These are phyloP conservation scores for Micrasema longulum DNA, from an alignment of 1,140 invertebrate genomes.

Conservation along the genomic window DNA sequence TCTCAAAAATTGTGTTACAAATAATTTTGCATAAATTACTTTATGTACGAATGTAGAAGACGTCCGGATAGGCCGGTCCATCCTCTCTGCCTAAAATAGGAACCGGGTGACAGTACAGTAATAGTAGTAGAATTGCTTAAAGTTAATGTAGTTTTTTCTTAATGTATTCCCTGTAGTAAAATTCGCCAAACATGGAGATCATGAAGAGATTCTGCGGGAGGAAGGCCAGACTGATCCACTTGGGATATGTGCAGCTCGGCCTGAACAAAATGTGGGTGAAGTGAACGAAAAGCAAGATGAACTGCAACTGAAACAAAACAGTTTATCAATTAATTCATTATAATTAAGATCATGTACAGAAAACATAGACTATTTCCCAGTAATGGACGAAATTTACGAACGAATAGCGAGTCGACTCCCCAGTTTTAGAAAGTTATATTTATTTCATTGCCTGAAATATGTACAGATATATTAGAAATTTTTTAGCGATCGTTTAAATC, in stretches of 20 bases:
- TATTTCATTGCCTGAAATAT: too few species aligned
- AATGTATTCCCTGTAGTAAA: slow-evolving; percentile 83
- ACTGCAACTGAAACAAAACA: slow-evolving; percentile 74
- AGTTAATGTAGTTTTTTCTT: slow-evolving; percentile 62
- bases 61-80: too few species aligned
- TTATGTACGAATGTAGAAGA: too few species aligned
- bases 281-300: slow-evolving; percentile 76
- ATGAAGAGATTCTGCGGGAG: slow-evolving; percentile 77
- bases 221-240: slow-evolving; percentile 68
- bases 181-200: slow-evolving; percentile 84
- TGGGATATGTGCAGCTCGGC: slow-evolving; percentile 79
- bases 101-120: too few species aligned
- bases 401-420: background rate
- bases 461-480: background rate
- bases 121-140: too few species aligned
- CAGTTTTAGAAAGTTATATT: too few species aligned
- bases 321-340: background rate
- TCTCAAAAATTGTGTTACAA: too few species aligned
- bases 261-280: slow-evolving; percentile 75
- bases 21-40: too few species aligned
- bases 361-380: too few species aligned
- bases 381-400: background rate
- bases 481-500: background rate
- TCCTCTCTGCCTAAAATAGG: too few species aligned
- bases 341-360: background rate